These are phyloP conservation scores for Intoshia linei DNA, from an alignment of 1,140 invertebrate species.

Conservation along the genomic window DNA sequence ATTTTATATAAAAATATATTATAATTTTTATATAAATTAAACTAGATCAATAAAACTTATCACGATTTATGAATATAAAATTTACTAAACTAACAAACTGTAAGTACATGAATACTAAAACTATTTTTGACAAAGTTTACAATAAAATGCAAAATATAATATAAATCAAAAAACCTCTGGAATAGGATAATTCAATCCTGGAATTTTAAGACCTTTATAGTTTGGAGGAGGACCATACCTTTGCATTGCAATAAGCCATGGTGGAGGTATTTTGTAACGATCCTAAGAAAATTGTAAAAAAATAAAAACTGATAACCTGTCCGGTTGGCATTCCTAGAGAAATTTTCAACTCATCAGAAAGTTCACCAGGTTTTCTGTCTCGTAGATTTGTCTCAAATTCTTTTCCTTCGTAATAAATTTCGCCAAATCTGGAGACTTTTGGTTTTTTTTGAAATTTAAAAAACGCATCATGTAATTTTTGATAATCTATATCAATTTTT, in stretches of 20 bases:
- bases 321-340: slow-evolving; percentile 94
- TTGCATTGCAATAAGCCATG: slow-evolving; percentile 98
- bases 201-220: slow-evolving; percentile 89
- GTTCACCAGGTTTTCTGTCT: slow-evolving; percentile 88
- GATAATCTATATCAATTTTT: slow-evolving; percentile 98
- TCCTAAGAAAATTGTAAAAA: slow-evolving; percentile 11
- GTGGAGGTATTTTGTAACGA: slow-evolving; percentile 39
- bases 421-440: slow-evolving; percentile 85
- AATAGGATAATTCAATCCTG: slow-evolving; percentile 31
- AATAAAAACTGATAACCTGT: slow-evolving; percentile 26
- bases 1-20: too few species aligned
- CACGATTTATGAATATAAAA: too few species aligned
- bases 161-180: slow-evolving; percentile 15
- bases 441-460: slow-evolving; percentile 99
- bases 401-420: slow-evolving; percentile 98
- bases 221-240: slow-evolving; percentile 91
- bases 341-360: slow-evolving; percentile 69
- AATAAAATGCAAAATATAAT: not conserved
- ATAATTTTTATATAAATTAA: too few species aligned
- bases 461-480: slow-evolving; percentile 94
- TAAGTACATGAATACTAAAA: too few species aligned
- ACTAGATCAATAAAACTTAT: too few species aligned
- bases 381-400: slow-evolving; percentile 86
- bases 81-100: too few species aligned
- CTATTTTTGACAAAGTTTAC: too few species aligned